These are phyloP conservation scores for Mus caroli DNA, from an alignment of 2,797 vertebrate genomes.

Conservation along the genomic window DNA sequence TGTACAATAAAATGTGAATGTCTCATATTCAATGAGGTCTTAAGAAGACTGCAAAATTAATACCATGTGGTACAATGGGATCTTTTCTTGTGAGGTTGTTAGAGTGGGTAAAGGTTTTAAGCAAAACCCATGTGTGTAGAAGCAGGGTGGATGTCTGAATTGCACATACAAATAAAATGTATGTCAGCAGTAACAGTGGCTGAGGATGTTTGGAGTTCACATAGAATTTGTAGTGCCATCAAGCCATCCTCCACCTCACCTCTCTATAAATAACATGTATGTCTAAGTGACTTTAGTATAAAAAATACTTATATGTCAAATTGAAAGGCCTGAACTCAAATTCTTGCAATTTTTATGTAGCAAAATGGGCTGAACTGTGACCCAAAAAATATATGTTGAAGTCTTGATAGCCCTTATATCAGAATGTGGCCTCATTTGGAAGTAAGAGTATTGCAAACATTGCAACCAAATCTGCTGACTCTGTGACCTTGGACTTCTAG, in stretches of 20 bases:
- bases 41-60: neutral
- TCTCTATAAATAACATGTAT: neutral
- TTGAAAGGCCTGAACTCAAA: neutral
- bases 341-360: neutral
- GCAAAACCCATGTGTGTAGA: neutral
- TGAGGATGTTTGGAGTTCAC: neutral
- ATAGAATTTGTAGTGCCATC: neutral
- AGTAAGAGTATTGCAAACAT: neutral
- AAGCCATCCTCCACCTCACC: neutral
- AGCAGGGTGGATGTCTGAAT: neutral
- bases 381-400: neutral
- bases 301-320: neutral
- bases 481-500: neutral
- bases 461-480: neutral
- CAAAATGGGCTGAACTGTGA: neutral
- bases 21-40: neutral
- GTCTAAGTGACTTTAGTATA: neutral
- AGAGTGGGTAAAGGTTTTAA: neutral
- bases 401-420: neutral
- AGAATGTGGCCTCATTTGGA: conserved; percentile 10
- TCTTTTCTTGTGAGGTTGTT: neutral
- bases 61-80: neutral
- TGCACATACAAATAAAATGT: neutral
- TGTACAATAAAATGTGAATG: neutral
- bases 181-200: neutral